phyloP scores from a whole-genome alignment of 2,113 vertebrate species.

The Lamprologus lemairii region DNA sequence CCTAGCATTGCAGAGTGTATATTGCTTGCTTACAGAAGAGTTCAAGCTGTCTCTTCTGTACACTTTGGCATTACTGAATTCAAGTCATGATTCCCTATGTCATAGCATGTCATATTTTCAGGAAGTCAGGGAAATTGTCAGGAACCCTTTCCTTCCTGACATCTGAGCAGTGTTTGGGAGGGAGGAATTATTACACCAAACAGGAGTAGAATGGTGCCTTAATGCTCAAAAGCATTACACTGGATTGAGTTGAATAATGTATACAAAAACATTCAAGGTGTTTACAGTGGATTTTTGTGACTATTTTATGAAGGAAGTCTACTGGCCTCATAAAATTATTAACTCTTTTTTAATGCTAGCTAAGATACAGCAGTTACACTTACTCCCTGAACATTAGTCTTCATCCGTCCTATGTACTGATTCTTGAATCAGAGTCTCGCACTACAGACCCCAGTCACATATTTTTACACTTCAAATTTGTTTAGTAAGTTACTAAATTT shows the following conservation, averaged over 20 bases:
- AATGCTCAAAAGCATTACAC: not conserved
- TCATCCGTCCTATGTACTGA: not conserved
- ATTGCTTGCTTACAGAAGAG: not conserved
- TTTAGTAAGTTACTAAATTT: not conserved
- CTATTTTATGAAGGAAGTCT: not conserved
- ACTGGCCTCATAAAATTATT: not conserved
- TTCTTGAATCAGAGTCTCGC: not conserved
- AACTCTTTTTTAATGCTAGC: not conserved
- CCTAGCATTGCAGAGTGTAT: not conserved
- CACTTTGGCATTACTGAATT: too few relatives aligned
- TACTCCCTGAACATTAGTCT: not conserved
- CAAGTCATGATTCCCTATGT: too few relatives aligned
- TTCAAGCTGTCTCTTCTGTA: not conserved
- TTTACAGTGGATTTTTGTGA: not conserved
- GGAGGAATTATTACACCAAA: not conserved
- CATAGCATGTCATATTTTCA: not conserved
- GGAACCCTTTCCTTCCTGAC: not conserved
- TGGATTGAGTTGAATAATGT: not conserved
- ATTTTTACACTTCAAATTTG: not conserved
- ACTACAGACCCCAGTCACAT: not conserved
- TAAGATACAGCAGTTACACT: not conserved
- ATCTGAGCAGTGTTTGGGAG: not conserved
- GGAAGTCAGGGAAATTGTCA: not conserved
- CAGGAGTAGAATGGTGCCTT: not conserved
- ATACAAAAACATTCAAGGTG: not conserved